phyloP scores from a whole-genome alignment of 2,888 invertebrate genomes.

The Tetrapedia diversipes region DNA sequence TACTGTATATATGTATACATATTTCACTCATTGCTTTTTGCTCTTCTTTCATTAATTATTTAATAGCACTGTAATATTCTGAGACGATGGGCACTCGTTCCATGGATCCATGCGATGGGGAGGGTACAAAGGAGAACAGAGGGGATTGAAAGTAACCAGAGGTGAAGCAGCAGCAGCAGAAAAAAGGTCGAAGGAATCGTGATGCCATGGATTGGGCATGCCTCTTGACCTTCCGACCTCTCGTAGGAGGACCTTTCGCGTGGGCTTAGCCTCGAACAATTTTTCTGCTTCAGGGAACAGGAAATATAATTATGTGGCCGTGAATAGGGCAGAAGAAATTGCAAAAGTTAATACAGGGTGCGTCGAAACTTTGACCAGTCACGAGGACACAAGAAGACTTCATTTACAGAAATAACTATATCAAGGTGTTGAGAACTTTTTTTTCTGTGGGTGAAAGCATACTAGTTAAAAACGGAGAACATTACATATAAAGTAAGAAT shows the following conservation, averaged over 20 bases:
- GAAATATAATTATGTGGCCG: constrained; percentile 8
- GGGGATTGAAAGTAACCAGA: constrained; percentile 12
- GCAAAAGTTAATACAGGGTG: not conserved
- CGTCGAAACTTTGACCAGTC: not conserved
- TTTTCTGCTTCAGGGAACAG: not conserved
- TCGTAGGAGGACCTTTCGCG: constrained; percentile 4
- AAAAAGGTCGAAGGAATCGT: constrained; percentile 6
- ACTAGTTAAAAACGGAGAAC: too few species aligned
- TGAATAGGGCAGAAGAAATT: not conserved
- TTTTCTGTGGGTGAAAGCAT: too few species aligned
- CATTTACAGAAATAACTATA: too few species aligned
- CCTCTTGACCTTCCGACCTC: constrained; percentile 51
- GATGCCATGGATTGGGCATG: constrained; percentile 13
- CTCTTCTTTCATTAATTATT: constrained; percentile 27
- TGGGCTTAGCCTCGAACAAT: constrained; percentile 7
- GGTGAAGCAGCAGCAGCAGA: not conserved
- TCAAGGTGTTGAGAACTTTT: too few species aligned
- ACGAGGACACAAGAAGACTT: not conserved
- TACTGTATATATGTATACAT: too few species aligned
- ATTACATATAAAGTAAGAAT: too few species aligned
- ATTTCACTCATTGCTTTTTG: too few species aligned
- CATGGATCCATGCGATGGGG: not conserved
- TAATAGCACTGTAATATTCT: constrained; percentile 28
- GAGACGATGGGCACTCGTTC: constrained; percentile 11
- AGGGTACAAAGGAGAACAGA: constrained; percentile 6